phyloP scores from a whole-genome alignment of 2,113 vertebrate genomes.

The Myocastor coypus region DNA sequence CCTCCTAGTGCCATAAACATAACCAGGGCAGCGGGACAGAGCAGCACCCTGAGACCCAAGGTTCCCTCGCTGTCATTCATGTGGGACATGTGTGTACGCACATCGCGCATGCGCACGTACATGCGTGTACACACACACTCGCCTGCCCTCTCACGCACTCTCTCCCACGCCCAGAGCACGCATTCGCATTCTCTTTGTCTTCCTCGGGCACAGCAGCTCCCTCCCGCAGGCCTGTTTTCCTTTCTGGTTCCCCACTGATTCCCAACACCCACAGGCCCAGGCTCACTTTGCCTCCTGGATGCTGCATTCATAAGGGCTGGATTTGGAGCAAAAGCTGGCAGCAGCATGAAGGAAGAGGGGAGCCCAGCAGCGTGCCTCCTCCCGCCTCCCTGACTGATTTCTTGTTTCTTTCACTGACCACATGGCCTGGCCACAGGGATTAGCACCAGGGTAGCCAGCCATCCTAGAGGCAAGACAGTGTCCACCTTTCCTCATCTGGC shows the following conservation, averaged over 20 bases:
- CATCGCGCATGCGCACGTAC: no score
- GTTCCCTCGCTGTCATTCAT: neutral
- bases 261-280: neutral
- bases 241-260: neutral
- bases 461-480: neutral
- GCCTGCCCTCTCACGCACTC: neutral
- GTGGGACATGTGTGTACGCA: neutral
- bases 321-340: neutral
- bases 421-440: neutral
- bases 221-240: neutral
- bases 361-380: neutral
- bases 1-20: neutral
- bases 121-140: neutral
- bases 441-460: neutral
- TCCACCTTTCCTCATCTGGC: neutral
- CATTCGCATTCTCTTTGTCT: neutral
- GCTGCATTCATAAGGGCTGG: slow-evolving; percentile 51
- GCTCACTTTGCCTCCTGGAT: neutral
- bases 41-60: neutral
- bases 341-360: neutral
- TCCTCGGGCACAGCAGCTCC: neutral
- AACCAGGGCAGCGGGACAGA: neutral
- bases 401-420: neutral
- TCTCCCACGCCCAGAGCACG: neutral
- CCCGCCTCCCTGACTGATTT: slow-evolving; percentile 16